These are phyloP conservation scores for Sebastes minor DNA, from an alignment of 2,797 vertebrate species.

Conservation along the genomic window DNA sequence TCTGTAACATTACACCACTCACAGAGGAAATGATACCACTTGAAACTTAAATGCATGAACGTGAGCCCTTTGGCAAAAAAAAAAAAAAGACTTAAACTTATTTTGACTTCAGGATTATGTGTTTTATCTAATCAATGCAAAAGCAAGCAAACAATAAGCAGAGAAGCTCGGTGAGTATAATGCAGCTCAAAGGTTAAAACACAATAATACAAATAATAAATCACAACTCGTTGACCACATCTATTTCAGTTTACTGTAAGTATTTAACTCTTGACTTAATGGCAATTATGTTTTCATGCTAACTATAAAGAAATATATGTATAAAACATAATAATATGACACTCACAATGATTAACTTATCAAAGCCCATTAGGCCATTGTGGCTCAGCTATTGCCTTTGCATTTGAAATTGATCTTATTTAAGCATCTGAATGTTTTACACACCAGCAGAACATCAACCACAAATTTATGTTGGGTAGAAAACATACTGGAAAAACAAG, in stretches of 20 bases:
- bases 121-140: background rate
- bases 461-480: background rate
- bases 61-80: background rate
- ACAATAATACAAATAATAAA: background rate
- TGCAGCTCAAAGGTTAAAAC: background rate
- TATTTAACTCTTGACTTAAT: background rate
- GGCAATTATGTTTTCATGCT: background rate
- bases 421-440: background rate
- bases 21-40: background rate
- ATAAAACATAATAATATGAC: background rate
- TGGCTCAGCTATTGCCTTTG: background rate
- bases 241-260: background rate
- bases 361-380: background rate
- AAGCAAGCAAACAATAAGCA: background rate
- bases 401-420: background rate
- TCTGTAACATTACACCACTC: background rate
- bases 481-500: constrained; percentile 6
- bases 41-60: background rate
- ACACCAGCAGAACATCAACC: background rate
- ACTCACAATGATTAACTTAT: background rate
- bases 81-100: background rate
- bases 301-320: background rate
- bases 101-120: background rate
- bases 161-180: background rate
- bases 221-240: background rate